Base-by-base conservation (phyloP, 2,113 vertebrate species). In the Gambusia holbrooki region DNA sequence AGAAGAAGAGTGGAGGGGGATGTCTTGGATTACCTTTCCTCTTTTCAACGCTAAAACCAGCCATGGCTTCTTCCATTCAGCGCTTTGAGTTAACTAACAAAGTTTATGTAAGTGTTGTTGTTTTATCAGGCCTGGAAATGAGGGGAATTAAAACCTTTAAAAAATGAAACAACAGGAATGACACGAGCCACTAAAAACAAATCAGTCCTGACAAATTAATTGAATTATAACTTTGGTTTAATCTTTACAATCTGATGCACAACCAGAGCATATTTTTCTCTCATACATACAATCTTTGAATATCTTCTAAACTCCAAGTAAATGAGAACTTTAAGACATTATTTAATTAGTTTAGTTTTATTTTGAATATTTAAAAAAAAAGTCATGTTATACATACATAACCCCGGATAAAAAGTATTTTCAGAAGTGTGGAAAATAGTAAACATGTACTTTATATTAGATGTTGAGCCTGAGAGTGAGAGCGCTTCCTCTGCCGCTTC, bases 391-490 rank as follows among this genome's bases (percentile, higher is more conserved):
- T 71, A 17, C 45, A 65, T 63, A 35, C 19, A n/a, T 73, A 61
- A 63, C 77, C 65, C 79, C 12, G n/a, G 13, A 73, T 86, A 88
- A 94, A 92, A 94, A 94, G 93, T 92, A 89, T 94, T 88, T 91
- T 94, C 89, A 94, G 85, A 93, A 91, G 93, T 93, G 93, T 95
- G 93, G 93, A 95, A 58, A 94, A 92, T 91, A 90, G 94, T 93
- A 95, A 90, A 95, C 93, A 92, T 94, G 94, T 92, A 94, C 92
- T 93, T 88, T 94, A 86, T 83, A 92, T 95, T 93, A 94, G 94
- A 91, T 93, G 74, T 62, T 89, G 90, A 90, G 90, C 76, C 84
- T 88, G 90, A 85, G 93, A 51, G 79, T 71, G 87, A 51, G 58
- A 60, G 75, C 45, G 61, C 35, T 74, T 66, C 14, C 32, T 79